These are phyloP conservation scores for Carassius auratus DNA, from an alignment of 2,113 vertebrate species.

Conservation along the genomic window DNA sequence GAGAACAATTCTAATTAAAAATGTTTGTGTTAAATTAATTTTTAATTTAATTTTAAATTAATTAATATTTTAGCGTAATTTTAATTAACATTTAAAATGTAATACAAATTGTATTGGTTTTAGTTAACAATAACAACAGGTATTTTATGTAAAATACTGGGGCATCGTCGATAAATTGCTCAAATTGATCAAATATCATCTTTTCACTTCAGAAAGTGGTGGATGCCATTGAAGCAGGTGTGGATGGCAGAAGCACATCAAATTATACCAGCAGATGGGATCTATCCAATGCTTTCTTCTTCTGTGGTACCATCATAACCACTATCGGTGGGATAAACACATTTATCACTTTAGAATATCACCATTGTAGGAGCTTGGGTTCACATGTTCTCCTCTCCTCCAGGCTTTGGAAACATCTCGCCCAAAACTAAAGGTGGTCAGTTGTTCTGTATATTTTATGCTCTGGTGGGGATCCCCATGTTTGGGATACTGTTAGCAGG, in stretches of 20 bases:
- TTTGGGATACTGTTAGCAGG: slow-evolving; percentile 90
- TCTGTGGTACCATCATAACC: slow-evolving; percentile 91
- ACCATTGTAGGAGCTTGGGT: background rate
- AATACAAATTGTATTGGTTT: no score
- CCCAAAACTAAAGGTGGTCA: slow-evolving; percentile 82
- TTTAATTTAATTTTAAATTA: no score
- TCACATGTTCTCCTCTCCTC: background rate
- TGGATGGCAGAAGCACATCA: slow-evolving; percentile 72
- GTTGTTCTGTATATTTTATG: slow-evolving; percentile 89
- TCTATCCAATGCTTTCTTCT: slow-evolving; percentile 85
- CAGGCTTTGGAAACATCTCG: slow-evolving; percentile 88
- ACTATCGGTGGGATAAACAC: slow-evolving; percentile 80
- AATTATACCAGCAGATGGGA: slow-evolving; percentile 82
- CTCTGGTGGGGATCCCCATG: slow-evolving; percentile 89
- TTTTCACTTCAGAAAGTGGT: slow-evolving; percentile 74
- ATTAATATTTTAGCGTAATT: no score
- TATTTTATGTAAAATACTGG: no score
- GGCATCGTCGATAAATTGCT: no score
- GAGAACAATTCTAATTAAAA: no score
- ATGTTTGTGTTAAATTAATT: no score
- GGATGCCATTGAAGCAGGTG: slow-evolving; percentile 78
- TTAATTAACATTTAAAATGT: no score
- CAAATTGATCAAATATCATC: no score
- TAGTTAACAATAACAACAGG: no score
- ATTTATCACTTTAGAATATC: background rate